Evolutionary conservation across 2,113 vertebrate genomes (phyloP).

Genomic region (Rhynchopsitta pachyrhyncha): DNA sequence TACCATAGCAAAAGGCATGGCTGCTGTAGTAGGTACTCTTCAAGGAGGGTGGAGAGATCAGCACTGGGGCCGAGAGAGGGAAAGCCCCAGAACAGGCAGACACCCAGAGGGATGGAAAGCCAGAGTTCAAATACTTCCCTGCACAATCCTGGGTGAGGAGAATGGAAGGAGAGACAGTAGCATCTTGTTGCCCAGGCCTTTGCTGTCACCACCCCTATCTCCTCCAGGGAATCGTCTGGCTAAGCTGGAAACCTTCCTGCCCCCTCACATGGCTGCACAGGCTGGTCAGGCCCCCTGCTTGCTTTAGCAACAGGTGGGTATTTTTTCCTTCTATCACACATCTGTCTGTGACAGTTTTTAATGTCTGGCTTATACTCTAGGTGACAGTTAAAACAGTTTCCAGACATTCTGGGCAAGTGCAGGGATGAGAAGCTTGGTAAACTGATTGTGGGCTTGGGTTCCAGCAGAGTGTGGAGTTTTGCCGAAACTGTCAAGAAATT

Average conservation of each 20-base stretch:
- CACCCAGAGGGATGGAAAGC: not conserved
- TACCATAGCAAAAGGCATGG: rapidly evolving
- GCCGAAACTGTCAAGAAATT: rapidly evolving
- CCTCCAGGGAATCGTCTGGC: not conserved
- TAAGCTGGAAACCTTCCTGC: not conserved
- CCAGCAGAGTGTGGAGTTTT: not conserved
- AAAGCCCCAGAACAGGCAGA: not conserved
- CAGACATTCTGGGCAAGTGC: not conserved
- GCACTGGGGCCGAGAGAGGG: not conserved
- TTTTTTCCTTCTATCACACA: not conserved
- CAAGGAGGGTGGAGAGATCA: not conserved
- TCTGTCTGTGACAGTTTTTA: not conserved
- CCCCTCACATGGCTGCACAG: not conserved
- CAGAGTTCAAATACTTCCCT: not conserved
- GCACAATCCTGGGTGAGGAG: too few species aligned
- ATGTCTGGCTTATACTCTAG: not conserved
- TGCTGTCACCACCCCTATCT: not conserved
- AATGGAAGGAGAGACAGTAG: not conserved
- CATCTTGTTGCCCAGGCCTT: rapidly evolving
- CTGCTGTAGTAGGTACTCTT: not conserved
- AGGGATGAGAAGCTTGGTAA: not conserved
- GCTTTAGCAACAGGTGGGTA: not conserved
- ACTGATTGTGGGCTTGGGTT: not conserved
- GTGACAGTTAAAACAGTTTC: not conserved
- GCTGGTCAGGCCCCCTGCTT: not conserved